Base-by-base conservation (phyloP, 2,888 invertebrate genomes). In the Rhamphomyia laevipes region DNA sequence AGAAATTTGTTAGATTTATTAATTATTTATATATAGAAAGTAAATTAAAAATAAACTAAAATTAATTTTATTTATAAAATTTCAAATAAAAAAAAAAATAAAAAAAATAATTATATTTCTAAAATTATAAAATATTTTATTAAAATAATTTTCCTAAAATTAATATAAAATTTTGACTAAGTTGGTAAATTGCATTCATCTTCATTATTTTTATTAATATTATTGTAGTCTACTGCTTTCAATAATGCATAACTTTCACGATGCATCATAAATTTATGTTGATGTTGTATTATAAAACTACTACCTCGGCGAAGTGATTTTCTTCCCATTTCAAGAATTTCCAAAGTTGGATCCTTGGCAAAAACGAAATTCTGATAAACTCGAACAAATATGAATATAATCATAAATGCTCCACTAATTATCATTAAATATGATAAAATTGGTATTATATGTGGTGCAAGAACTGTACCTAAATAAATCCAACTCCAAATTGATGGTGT, bases 381-480 rank as follows among this genome's bases (percentile, higher is more conserved):
- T 61, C 79, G 80, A 13, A 86, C 73, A 62, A 88, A 81, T 35
- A 84, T 77, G 4, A 76, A 73, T 6, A 81, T 70, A 18, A 89
- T 73, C 21, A 80, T 74, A 43, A 78, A 70, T 4, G 81, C 69
- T 1, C 90, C 89, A 49, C 80, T 68, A 45, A 82, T 66, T 51
- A 88, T 84, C 65, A 82, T 75, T 23, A 84, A 79, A 66, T 86
- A 89, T 2, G 82, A 79, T 46, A 84, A 67, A 13, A 82, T 60
- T 0, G 87, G 86, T 16, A 78, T 81, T 0, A 82, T 78, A 23
- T 81, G 67, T 15, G 87, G 87, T 1, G 81, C 83, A 53, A 89
- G 78, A 0, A 85, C 83, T 2, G 89, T 89, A 15, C 84, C 84
- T 41, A 89, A 63, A 68, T 82, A 89, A 17, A 89, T 78, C 86